Evolutionary conservation across 2,113 vertebrate species (phyloP).

Genomic region (Abramis brama): DNA sequence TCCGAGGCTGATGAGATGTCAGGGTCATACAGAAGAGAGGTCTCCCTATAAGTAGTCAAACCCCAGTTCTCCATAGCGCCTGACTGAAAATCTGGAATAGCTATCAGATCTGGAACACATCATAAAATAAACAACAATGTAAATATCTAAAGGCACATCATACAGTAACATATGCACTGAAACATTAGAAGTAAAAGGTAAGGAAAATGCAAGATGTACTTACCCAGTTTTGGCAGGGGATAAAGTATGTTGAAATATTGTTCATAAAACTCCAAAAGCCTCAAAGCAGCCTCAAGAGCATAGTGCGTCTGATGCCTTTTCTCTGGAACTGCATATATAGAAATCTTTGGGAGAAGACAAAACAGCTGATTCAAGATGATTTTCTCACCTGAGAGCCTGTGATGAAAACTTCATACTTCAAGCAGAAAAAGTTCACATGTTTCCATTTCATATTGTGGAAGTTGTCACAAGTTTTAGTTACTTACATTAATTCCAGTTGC

Average conservation of each 20-base stretch:
- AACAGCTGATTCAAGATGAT: not conserved
- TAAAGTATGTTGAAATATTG: constrained; percentile 79
- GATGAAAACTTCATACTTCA: not conserved
- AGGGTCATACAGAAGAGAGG: constrained; percentile 72
- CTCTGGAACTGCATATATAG: constrained; percentile 75
- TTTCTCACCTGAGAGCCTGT: not conserved
- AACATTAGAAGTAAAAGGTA: not conserved
- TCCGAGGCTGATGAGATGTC: constrained; percentile 73
- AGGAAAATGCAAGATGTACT: not conserved
- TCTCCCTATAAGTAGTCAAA: constrained; percentile 77
- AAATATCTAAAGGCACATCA: not conserved
- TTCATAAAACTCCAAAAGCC: constrained; percentile 80
- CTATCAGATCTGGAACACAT: constrained; percentile 70
- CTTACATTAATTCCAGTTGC: constrained; percentile 76
- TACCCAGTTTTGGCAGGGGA: constrained; percentile 80
- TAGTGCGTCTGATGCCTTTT: constrained; percentile 77
- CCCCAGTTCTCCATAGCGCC: constrained; percentile 83
- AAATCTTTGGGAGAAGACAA: constrained; percentile 66
- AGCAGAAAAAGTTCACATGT: not conserved
- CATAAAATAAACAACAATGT: constrained; percentile 26
- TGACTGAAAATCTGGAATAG: constrained; percentile 80
- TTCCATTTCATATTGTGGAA: not conserved
- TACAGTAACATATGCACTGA: not conserved
- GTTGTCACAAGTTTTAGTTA: not conserved
- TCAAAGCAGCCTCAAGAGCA: constrained; percentile 77